Evolutionary conservation across 1,140 invertebrate genomes (phyloP).

Genomic region (Hyles vespertilio): DNA sequence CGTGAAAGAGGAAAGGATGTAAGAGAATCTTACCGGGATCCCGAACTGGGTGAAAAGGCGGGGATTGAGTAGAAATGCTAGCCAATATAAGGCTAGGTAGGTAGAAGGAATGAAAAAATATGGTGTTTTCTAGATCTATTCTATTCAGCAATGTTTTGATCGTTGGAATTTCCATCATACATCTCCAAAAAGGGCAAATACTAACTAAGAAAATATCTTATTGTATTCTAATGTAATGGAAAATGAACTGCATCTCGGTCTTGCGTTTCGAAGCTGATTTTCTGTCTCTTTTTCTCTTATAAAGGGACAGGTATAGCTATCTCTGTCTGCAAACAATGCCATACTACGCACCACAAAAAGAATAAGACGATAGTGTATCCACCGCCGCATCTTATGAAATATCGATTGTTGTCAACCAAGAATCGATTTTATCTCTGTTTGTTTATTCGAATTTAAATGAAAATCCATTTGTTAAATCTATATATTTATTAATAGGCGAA

Average conservation of each 20-base stretch:
- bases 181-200: neutral
- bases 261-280: conserved; percentile 6
- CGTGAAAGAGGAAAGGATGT: too few relatives aligned
- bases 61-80: too few relatives aligned
- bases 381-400: conserved; percentile 25
- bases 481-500: too few relatives aligned
- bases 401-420: conserved; percentile 7
- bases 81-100: too few relatives aligned
- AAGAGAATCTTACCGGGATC: too few relatives aligned
- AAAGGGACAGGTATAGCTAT: conserved; percentile 31
- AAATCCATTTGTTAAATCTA: too few relatives aligned
- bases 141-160: too few relatives aligned
- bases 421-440: neutral
- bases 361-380: conserved; percentile 43
- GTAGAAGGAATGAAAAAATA: too few relatives aligned
- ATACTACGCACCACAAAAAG: conserved; percentile 63
- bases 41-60: too few relatives aligned
- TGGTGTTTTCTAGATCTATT: too few relatives aligned
- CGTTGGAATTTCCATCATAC: too few relatives aligned
- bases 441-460: neutral
- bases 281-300: conserved; percentile 39
- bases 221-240: conserved; percentile 45
- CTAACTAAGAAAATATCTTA: conserved; percentile 22
- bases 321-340: conserved; percentile 67
- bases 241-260: conserved; percentile 38